These are phyloP conservation scores for Abramis brama DNA, from an alignment of 2,113 vertebrate genomes.

Conservation along the genomic window DNA sequence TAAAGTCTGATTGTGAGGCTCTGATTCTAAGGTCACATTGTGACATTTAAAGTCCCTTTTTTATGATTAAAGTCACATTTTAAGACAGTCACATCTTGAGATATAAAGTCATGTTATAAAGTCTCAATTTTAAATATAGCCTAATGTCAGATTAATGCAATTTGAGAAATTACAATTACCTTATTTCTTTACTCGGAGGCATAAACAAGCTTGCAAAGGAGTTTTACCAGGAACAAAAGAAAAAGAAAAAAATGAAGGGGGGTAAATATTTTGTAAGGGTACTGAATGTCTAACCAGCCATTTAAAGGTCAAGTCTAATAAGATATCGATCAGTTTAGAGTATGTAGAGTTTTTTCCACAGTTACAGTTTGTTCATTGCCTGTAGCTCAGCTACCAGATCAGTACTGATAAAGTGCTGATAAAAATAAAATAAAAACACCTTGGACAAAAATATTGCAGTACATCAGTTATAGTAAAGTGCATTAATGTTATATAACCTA, in stretches of 20 bases:
- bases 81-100: too few species aligned
- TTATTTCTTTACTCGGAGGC: neutral
- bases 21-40: neutral
- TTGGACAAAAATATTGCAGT: neutral
- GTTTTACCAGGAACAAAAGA: neutral
- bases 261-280: neutral
- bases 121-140: neutral
- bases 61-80: neutral
- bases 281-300: neutral
- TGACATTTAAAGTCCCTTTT: neutral
- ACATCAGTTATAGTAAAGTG: neutral
- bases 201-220: neutral
- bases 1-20: neutral
- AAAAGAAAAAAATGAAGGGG: neutral
- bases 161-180: neutral
- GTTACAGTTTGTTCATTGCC: neutral
- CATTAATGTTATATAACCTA: neutral
- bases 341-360: neutral
- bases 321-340: neutral
- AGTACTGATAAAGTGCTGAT: neutral
- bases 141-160: neutral
- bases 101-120: too few species aligned
- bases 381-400: neutral
- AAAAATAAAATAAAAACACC: neutral
- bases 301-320: neutral